These are phyloP conservation scores for Megathymus violae DNA, from an alignment of 1,140 invertebrate species.

Conservation along the genomic window DNA sequence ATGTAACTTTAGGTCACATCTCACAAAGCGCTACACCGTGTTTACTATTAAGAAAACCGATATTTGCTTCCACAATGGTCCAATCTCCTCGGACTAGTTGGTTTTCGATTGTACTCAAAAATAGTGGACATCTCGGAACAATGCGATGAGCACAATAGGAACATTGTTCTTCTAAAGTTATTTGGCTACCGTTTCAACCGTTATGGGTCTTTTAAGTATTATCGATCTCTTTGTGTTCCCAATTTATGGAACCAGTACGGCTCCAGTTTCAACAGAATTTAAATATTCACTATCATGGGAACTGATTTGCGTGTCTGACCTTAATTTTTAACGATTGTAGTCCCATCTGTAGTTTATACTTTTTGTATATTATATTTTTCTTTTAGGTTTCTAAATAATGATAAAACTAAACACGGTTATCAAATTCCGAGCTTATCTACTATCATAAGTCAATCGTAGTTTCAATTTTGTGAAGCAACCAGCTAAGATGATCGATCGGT, in stretches of 20 bases:
- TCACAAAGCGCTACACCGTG: constrained; percentile 59
- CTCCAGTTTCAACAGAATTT: constrained; percentile 61
- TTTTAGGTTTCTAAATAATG: constrained; percentile 6
- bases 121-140: constrained; percentile 59
- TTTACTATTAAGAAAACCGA: constrained; percentile 68
- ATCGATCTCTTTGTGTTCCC: constrained; percentile 73
- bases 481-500: constrained; percentile 16
- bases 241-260: constrained; percentile 68
- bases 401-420: background rate
- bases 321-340: constrained; percentile 31
- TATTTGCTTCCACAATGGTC: constrained; percentile 64
- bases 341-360: constrained; percentile 23
- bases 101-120: constrained; percentile 42
- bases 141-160: constrained; percentile 54
- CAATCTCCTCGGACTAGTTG: constrained; percentile 35
- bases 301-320: constrained; percentile 45
- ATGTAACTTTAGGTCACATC: constrained; percentile 69
- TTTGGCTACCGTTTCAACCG: constrained; percentile 74
- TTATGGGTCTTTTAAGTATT: constrained; percentile 64
- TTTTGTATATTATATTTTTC: constrained; percentile 16
- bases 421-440: background rate
- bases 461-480: constrained; percentile 15
- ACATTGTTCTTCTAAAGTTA: constrained; percentile 64
- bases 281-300: constrained; percentile 74
- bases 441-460: constrained; percentile 19